Percentiles rank a stretch among this genome's conserved stretches.
phyloP scores from a whole-genome alignment of 2,888 invertebrate species.

The Zygogramma bicolorata region DNA sequence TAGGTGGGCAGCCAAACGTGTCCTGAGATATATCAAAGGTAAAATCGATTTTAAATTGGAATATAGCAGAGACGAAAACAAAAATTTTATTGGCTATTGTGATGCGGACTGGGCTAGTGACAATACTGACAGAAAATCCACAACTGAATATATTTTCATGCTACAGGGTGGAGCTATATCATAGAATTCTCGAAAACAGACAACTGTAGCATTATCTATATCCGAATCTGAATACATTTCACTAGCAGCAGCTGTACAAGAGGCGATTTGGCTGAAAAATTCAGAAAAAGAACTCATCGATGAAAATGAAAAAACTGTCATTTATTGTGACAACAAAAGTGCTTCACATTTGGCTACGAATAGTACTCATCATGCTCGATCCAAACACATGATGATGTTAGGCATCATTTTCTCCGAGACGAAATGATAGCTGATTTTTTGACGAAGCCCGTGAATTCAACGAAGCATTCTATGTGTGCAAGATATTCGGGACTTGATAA shows the following conservation, averaged over 20 bases:
- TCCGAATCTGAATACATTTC: neutral
- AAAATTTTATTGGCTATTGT: neutral
- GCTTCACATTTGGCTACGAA: neutral
- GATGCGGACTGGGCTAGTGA: too few relatives aligned
- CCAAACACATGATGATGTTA: neutral
- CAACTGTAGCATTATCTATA: neutral
- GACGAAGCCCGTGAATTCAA: neutral
- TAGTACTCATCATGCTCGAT: neutral
- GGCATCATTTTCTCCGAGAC: neutral
- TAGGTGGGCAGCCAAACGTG: constrained; percentile 25
- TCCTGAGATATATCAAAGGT: constrained; percentile 22
- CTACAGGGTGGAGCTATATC: too few relatives aligned
- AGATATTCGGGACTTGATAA: neutral
- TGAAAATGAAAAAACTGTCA: neutral
- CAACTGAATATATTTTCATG: too few relatives aligned
- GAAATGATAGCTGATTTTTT: neutral
- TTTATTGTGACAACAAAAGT: neutral
- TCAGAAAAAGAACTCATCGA: too few relatives aligned
- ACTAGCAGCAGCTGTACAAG: neutral
- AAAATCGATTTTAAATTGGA: neutral
- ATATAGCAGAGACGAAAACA: neutral
- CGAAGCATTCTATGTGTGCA: neutral
- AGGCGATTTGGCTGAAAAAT: neutral
- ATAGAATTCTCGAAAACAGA: too few relatives aligned
- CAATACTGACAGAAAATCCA: too few relatives aligned